phyloP scores from a whole-genome alignment of 1,140 invertebrate genomes.

The Gryllus bimaculatus region DNA sequence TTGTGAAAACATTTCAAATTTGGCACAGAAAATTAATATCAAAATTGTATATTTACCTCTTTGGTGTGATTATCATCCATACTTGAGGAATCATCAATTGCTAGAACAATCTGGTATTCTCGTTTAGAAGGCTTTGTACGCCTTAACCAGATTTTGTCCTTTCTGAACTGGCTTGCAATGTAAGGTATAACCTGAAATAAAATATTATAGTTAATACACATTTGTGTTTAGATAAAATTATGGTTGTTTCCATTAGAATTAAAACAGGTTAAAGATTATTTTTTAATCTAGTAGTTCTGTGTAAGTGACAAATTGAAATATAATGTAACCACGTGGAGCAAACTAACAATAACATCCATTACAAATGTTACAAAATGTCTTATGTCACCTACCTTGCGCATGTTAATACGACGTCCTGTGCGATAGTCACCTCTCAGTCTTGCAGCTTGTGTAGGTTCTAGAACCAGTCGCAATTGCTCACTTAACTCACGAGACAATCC shows the following conservation, averaged over 20 bases:
- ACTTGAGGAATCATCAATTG: slow-evolving; percentile 93
- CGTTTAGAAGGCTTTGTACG: slow-evolving; percentile 91
- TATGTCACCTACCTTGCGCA: slow-evolving; percentile 63
- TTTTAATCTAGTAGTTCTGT: not conserved
- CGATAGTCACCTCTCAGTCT: slow-evolving; percentile 90
- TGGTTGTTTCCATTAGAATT: too few relatives aligned
- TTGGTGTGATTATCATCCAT: slow-evolving; percentile 86
- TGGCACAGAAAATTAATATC: not conserved
- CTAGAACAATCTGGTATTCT: slow-evolving; percentile 93
- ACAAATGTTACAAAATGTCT: not conserved
- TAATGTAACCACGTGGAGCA: not conserved
- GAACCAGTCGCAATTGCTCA: slow-evolving; percentile 83
- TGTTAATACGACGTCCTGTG: slow-evolving; percentile 94
- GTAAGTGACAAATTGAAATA: not conserved
- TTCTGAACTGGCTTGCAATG: slow-evolving; percentile 96
- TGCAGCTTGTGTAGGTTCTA: slow-evolving; percentile 90
- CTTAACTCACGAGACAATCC: slow-evolving; percentile 77
- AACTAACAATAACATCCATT: not conserved
- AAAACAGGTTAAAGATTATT: not conserved
- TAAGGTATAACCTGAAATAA: slow-evolving; percentile 75
- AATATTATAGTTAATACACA: not conserved
- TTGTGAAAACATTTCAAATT: too few relatives aligned
- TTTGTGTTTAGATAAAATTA: not conserved
- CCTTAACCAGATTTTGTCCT: slow-evolving; percentile 98
- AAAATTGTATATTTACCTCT: slow-evolving; percentile 38